Base-by-base conservation (phyloP, 1,140 invertebrate genomes). In the Trichonephila inaurata region DNA sequence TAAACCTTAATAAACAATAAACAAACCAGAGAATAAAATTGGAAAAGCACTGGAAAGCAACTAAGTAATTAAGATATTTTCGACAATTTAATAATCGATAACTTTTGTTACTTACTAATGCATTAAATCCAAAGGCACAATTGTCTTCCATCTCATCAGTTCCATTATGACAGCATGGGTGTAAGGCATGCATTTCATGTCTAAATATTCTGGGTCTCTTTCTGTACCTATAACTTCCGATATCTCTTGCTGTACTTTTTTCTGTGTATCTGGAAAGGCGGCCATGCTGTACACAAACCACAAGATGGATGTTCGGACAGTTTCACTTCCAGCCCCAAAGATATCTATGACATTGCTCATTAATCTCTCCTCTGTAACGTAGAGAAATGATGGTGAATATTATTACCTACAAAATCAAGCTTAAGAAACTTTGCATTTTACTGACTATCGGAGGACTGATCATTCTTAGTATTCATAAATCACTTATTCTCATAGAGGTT, bases 221-320 rank as follows among this genome's bases (percentile, higher is more conserved):
- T 93, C 90, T 72, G 24, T 40, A 61, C 81, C 96, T 96, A 97
- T 95, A 5, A 96, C 95, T 0, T 95, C 95, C 58, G 97, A 96
- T 28, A 98, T 96, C 95, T 98, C 97, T 0, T 97, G 94, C n/a
- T 95, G 94, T 3, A 95, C 86, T 92, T 94, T 95, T 44, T 94
- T 82, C 77, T 96, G 96, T 8, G 95, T 94, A 16, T 96, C 94
- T 10, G 95, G 95, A 97, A 95, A 94, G 10, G 88, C 91, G 0
- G 95, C 94, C 69, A 95, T 88, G n/a, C 95, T 94, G 14, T 95
- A 87, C 60, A 95, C 33, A 2, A 93, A 89, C 96, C 96, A 96
- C n/a, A 69, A 87, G 2, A 96, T 82, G 6, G 95, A 95, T 6
- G 95, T 95, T 2, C 95, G 62, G 7, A 95, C 95, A 2, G 96